phyloP scores from a whole-genome alignment of 1,140 invertebrate genomes.

The Ips typographus region DNA sequence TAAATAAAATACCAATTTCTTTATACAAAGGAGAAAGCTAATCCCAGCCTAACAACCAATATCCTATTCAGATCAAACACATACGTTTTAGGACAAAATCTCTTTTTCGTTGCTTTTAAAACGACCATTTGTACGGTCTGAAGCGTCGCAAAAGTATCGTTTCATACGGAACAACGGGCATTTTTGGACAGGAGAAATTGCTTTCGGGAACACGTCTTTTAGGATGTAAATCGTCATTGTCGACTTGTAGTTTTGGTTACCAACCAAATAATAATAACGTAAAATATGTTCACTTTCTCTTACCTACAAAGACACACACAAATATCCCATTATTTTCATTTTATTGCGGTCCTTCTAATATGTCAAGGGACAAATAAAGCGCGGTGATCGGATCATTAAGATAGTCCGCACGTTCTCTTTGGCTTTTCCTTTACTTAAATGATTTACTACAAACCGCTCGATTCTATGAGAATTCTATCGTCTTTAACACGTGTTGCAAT shows the following conservation, averaged over 20 bases:
- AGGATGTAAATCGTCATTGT: not conserved
- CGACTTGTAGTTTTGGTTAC: not conserved
- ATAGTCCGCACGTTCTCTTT: conserved; percentile 1
- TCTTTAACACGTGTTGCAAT: conserved; percentile 8
- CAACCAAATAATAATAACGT: no score
- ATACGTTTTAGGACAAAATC: no score
- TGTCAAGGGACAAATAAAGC: conserved; percentile 13
- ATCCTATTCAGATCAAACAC: no score
- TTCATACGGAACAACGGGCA: not conserved
- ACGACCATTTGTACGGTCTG: not conserved
- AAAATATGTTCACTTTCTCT: no score
- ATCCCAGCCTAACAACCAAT: no score
- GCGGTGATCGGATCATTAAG: conserved; percentile 12
- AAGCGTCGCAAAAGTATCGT: not conserved
- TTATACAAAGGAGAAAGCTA: no score
- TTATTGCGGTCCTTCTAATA: not conserved
- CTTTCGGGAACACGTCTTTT: not conserved
- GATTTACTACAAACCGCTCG: conserved; percentile 10
- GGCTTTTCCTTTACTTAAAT: not conserved
- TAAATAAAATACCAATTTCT: no score
- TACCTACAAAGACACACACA: no score
- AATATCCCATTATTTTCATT: no score
- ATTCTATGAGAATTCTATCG: conserved; percentile 2
- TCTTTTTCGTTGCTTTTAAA: not conserved
- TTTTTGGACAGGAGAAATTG: not conserved